Conservation (phyloP, 2,888 invertebrate species). For the Thecophora atra region DNA sequence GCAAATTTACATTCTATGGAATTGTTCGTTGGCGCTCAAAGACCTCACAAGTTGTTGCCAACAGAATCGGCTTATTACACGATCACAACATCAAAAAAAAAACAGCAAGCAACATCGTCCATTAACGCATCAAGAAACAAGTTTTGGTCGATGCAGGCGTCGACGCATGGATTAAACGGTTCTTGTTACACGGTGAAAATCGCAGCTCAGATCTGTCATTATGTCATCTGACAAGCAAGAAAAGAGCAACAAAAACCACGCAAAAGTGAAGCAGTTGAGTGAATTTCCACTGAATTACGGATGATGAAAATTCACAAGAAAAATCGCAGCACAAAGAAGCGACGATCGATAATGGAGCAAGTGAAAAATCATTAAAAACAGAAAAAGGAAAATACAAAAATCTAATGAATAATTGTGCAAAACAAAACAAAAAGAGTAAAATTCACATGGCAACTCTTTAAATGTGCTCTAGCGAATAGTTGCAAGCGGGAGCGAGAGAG, state of each 20-base stretch:
- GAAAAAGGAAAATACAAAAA: background rate
- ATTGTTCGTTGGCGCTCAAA: background rate
- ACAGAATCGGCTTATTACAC: background rate
- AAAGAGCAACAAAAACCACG: background rate
- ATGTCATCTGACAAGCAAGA: background rate
- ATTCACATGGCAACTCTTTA: background rate
- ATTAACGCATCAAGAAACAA: background rate
- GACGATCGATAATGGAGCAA: background rate
- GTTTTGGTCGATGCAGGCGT: background rate
- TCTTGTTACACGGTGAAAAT: conserved; percentile 1
- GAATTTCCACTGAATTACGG: background rate
- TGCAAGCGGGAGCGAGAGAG: too few species aligned
- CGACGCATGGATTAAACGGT: conserved; percentile 11
- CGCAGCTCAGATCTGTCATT: background rate
- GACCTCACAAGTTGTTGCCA: background rate
- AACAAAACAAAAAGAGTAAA: conserved; percentile 6
- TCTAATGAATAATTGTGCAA: background rate
- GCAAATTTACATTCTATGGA: too few species aligned
- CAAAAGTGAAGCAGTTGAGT: background rate
- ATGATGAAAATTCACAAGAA: background rate
- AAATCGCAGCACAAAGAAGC: conserved; percentile 14
- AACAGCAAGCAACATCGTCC: background rate
- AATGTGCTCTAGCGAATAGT: background rate
- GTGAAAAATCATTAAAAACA: background rate
- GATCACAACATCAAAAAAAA: background rate